Conservation (phyloP, 2,113 vertebrate species). For the Microcebus jonahi region DNA sequence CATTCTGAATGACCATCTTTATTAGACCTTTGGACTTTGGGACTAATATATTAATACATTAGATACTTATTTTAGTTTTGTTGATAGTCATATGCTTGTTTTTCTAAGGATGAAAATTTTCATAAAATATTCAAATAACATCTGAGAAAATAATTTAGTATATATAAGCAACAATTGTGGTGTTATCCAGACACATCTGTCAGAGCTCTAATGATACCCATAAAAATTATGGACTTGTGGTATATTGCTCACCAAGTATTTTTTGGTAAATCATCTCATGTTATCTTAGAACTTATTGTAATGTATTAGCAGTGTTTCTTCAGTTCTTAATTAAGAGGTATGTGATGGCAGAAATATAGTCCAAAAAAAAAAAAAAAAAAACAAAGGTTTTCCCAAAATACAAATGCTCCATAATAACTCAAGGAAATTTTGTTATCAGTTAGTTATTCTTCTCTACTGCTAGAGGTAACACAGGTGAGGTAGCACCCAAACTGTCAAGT, state of each 20-base stretch:
- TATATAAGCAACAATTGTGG: background rate
- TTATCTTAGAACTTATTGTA: background rate
- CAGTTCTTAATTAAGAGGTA: background rate
- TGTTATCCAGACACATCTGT: background rate
- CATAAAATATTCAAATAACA: background rate
- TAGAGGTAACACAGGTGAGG: background rate
- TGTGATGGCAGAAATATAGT: background rate
- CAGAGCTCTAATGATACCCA: background rate
- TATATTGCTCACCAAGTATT: background rate
- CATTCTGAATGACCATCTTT: background rate
- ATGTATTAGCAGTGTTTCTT: background rate
- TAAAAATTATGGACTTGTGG: background rate
- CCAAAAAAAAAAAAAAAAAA: slow-evolving; percentile 46
- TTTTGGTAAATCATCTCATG: background rate
- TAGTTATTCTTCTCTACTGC: background rate
- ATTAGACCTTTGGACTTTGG: background rate
- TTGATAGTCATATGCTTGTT: background rate
- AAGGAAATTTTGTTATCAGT: background rate
- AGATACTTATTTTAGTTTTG: background rate
- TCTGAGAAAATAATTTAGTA: background rate
- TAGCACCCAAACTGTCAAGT: rapidly evolving
- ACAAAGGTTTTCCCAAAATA: slow-evolving; percentile 35
- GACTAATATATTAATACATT: background rate
- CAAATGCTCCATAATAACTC: background rate
- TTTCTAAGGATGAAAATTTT: background rate